These are phyloP conservation scores for Trachelipus rathkii DNA, from an alignment of 1,140 invertebrate species.

Conservation along the genomic window DNA sequence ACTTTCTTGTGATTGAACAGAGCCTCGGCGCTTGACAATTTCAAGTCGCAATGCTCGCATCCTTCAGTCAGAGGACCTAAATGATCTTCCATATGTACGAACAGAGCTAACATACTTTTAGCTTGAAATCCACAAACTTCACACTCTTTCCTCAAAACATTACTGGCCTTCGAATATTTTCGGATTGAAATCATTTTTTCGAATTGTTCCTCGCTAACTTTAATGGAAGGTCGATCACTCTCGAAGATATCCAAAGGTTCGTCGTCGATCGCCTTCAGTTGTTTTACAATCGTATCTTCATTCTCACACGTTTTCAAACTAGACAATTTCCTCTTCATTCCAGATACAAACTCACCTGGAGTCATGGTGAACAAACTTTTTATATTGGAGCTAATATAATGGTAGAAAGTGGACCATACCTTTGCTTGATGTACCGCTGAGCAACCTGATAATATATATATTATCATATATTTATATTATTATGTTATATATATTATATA, in stretches of 20 bases:
- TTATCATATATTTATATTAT: not conserved
- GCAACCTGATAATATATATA: not conserved
- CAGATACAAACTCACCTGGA: not conserved
- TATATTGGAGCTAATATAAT: not conserved
- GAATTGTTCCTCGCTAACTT: slow-evolving; percentile 25
- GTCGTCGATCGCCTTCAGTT: not conserved
- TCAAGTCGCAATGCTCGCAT: slow-evolving; percentile 36
- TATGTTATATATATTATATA: not conserved
- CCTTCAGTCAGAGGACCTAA: slow-evolving; percentile 36
- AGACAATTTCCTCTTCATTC: not conserved
- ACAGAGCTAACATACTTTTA: slow-evolving; percentile 33
- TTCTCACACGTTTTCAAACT: not conserved
- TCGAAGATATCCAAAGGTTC: not conserved
- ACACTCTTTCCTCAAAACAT: slow-evolving; percentile 16
- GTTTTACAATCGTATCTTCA: not conserved
- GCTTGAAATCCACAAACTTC: slow-evolving; percentile 38
- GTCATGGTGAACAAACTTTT: not conserved
- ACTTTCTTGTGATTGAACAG: slow-evolving; percentile 33
- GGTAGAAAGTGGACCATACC: not conserved
- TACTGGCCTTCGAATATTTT: not conserved
- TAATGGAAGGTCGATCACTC: not conserved
- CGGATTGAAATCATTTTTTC: slow-evolving; percentile 35
- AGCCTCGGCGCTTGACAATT: slow-evolving; percentile 37
- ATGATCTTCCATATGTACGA: slow-evolving; percentile 41
- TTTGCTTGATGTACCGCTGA: not conserved